Evolutionary conservation across 2,113 vertebrate genomes (phyloP).

Genomic region (Dipodomys spectabilis): DNA sequence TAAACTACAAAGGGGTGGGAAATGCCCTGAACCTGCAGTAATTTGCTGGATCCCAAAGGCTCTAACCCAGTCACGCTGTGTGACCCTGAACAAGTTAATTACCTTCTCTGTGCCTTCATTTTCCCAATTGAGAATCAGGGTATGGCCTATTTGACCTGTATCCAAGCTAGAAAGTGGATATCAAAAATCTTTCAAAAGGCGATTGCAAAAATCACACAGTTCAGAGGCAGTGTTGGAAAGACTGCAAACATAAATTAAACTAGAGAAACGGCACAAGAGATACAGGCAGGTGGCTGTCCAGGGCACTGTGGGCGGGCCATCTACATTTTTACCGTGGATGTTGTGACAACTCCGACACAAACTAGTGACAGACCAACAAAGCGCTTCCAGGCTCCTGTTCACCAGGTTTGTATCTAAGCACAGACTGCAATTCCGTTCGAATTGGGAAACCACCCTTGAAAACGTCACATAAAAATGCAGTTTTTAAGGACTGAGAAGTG

Average conservation of each 20-base stretch:
- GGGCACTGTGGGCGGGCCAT: not conserved
- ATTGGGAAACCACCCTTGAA: conserved; percentile 37
- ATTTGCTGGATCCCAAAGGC: not conserved
- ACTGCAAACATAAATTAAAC: not conserved
- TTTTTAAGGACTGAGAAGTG: conserved; percentile 55
- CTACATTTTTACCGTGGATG: not conserved
- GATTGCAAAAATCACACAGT: not conserved
- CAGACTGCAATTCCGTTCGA: not conserved
- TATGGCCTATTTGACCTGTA: not conserved
- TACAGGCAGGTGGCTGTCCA: not conserved
- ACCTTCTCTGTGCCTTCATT: conserved; percentile 70
- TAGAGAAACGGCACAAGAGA: not conserved
- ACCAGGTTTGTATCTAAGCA: conserved; percentile 37
- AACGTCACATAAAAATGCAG: conserved; percentile 33
- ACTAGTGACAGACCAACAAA: not conserved
- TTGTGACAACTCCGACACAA: not conserved
- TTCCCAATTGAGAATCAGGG: conserved; percentile 46
- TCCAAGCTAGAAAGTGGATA: conserved; percentile 53
- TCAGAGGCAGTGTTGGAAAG: conserved; percentile 35
- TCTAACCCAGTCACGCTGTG: conserved; percentile 20
- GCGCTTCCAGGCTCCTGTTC: not conserved
- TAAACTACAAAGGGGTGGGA: not conserved
- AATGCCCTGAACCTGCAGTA: not conserved
- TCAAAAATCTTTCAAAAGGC: conserved; percentile 48
- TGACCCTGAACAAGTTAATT: conserved; percentile 67